Percentiles rank a stretch among this genome's conserved stretches.
Conservation (phyloP, 2,888 invertebrate genomes). For the Drosophila nr. fundita region DNA sequence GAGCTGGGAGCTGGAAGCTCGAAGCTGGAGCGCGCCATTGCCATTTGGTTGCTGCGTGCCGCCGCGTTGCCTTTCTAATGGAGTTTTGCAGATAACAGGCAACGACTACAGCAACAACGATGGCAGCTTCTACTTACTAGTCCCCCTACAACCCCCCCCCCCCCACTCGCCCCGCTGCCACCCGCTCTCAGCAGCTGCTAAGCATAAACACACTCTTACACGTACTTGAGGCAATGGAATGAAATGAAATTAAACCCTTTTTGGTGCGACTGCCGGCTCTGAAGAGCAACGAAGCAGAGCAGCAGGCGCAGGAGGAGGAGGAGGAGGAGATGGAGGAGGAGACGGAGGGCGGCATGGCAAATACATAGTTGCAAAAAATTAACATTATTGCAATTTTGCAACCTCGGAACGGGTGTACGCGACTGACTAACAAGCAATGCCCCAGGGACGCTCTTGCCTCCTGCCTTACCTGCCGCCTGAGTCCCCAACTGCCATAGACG, state of each 20-base stretch:
- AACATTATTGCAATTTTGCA: slow-evolving; percentile 73
- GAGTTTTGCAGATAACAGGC: slow-evolving; percentile 77
- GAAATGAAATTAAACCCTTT: slow-evolving; percentile 82
- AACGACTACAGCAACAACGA: slow-evolving; percentile 46
- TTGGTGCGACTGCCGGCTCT: slow-evolving; percentile 57
- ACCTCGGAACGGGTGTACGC: slow-evolving; percentile 30
- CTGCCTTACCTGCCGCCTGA: slow-evolving; percentile 38
- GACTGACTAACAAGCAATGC: slow-evolving; percentile 57
- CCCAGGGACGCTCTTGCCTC: slow-evolving; percentile 39
- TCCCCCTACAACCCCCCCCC: background rate
- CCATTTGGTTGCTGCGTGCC: slow-evolving; percentile 76
- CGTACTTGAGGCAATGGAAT: slow-evolving; percentile 68
- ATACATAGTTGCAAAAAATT: slow-evolving; percentile 70
- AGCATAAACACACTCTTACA: slow-evolving; percentile 79
- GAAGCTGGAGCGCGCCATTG: slow-evolving; percentile 58
- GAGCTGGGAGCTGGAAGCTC: slow-evolving; percentile 18
- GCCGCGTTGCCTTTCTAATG: slow-evolving; percentile 77
- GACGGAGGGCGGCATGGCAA: slow-evolving; percentile 40
- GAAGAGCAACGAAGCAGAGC: slow-evolving; percentile 6
- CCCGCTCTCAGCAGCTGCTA: slow-evolving; percentile 44
- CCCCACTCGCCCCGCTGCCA: background rate
- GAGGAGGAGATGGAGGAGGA: background rate
- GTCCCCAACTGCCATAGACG: slow-evolving; percentile 13
- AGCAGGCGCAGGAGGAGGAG: background rate
- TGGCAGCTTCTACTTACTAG: slow-evolving; percentile 37